Percentiles rank a stretch among this genome's conserved stretches.
Evolutionary conservation across 2,888 invertebrate genomes (phyloP).

Genomic region (Hedya salicella): DNA sequence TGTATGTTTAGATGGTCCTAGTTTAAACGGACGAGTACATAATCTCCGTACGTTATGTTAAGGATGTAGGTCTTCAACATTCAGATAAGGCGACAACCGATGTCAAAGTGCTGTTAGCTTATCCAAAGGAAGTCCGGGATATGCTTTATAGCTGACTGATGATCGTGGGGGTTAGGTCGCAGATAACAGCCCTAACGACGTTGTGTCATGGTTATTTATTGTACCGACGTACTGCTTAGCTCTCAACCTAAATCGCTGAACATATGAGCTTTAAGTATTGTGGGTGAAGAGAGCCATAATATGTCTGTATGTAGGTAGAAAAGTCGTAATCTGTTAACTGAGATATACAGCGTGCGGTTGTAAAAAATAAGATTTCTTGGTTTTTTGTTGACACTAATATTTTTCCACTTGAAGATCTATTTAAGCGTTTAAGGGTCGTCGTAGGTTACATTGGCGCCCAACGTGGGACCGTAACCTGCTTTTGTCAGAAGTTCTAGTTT

Average conservation of each 20-base stretch:
- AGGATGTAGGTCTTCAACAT: slow-evolving; percentile 1
- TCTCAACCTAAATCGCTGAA: background rate
- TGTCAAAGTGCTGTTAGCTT: slow-evolving; percentile 17
- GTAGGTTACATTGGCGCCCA: too few species aligned
- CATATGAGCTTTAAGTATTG: background rate
- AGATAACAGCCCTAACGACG: background rate
- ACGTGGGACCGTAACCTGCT: too few species aligned
- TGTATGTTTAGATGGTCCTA: background rate
- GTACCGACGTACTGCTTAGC: background rate
- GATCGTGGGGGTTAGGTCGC: slow-evolving; percentile 9
- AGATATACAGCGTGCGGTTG: too few species aligned
- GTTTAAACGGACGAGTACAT: background rate
- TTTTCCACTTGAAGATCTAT: too few species aligned
- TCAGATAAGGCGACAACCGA: slow-evolving; percentile 6
- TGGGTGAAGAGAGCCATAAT: too few species aligned
- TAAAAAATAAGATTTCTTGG: too few species aligned
- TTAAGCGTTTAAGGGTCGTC: too few species aligned
- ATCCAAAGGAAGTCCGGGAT: slow-evolving; percentile 19
- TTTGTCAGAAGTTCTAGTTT: too few species aligned
- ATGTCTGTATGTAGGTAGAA: too few species aligned
- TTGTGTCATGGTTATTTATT: background rate
- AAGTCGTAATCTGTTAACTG: too few species aligned
- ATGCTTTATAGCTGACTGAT: slow-evolving; percentile 26
- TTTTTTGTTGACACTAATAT: too few species aligned
- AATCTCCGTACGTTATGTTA: background rate